Base-by-base conservation (phyloP, 2,888 invertebrate species). In the Heterodera filipjevi region DNA sequence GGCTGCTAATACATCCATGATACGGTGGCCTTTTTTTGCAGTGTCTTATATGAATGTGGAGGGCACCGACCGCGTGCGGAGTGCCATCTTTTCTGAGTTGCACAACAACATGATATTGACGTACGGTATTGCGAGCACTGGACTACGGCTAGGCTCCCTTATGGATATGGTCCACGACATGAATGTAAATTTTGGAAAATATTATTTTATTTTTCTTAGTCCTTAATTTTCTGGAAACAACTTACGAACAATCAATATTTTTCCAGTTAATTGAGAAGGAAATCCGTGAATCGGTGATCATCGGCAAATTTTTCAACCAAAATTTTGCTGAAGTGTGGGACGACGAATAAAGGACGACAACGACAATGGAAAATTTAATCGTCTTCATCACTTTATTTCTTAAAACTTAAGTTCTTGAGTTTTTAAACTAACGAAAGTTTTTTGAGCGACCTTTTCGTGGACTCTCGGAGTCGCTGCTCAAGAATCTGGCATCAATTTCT, bases 221-320 rank as follows among this genome's bases (percentile, higher is more conserved):
- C 64, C 64, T 22, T 77, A 49, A 49, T 49, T 49, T 77, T 77
- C 6, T 35, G 22, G n/a, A 39, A 39, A 39, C 2, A 39, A 39
- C 6, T 39, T 39, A 6, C 39, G 12, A 39, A 39, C 12, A 39
- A 39, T 39, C 68, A n/a, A 30, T 27, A 22, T n/a, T 72, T 79
- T 75, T 39, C 39, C 64, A 82, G 82, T 44, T 85, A n/a, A 78
- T 83, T 33, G 71, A 84, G 8, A 81, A 78, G 66, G 81, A 85
- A 68, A 83, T 84, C 59, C 72, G 68, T 16, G 83, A 83, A 39
- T 77, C 79, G 27, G 64, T 80, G 30, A 81, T 83, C 35, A 84
- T 83, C 59, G 53, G 80, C 76, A 85, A 85, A 71, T 77, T 83
- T 14, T 83, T 83, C 78, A 85, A 85, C 35, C 84, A 84, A 22